Percentiles rank a stretch among this genome's conserved stretches.
Evolutionary conservation across 2,888 invertebrate genomes (phyloP).

Genomic region (Nineta flava): DNA sequence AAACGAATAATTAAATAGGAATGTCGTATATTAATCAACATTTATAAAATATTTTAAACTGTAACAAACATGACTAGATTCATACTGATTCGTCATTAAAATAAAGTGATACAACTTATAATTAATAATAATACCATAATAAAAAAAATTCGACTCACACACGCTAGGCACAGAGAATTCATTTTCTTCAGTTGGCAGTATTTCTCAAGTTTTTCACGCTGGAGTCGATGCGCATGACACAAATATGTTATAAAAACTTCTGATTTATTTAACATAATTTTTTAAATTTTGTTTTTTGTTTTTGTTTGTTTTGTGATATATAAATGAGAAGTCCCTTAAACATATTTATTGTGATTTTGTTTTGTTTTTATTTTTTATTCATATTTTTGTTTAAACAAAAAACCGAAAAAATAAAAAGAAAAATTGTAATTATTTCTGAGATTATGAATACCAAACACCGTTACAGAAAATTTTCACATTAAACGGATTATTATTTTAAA

Average conservation of each 20-base stretch:
- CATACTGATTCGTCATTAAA: slow-evolving; percentile 27
- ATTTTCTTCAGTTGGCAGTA: slow-evolving; percentile 6
- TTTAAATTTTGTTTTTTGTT: background rate
- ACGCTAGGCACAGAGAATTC: slow-evolving; percentile 6
- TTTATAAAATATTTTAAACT: slow-evolving; percentile 38
- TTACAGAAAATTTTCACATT: background rate
- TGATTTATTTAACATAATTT: background rate
- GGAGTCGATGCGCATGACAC: slow-evolving; percentile 3
- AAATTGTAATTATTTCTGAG: background rate
- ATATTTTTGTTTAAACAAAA: background rate
- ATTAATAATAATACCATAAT: slow-evolving; percentile 5
- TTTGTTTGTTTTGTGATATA: background rate
- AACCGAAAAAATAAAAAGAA: background rate
- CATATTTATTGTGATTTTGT: background rate
- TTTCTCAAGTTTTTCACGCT: slow-evolving; percentile 5
- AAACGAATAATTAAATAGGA: slow-evolving; percentile 27
- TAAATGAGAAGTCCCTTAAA: background rate
- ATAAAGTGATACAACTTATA: slow-evolving; percentile 7
- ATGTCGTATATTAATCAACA: slow-evolving; percentile 38
- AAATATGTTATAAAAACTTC: background rate
- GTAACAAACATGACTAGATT: slow-evolving; percentile 38
- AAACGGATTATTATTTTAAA: background rate
- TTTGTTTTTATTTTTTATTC: background rate
- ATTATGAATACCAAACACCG: slow-evolving; percentile 2
- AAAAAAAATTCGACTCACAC: slow-evolving; percentile 5